Evolutionary conservation across 2,797 vertebrate species (phyloP).

Genomic region (Nannoperca obscura): DNA sequence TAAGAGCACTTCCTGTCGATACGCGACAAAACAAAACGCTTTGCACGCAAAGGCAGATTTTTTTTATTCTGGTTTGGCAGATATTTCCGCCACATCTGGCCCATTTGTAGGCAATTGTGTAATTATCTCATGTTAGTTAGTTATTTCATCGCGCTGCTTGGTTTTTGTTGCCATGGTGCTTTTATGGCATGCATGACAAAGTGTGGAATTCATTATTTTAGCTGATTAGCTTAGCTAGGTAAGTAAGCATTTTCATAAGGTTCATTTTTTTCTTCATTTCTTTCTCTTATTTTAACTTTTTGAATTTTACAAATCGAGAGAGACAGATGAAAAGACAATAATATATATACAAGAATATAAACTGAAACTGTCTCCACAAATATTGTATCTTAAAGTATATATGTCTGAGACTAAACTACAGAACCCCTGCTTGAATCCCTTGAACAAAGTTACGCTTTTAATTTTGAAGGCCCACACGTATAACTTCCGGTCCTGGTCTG

Average conservation of each 20-base stretch:
- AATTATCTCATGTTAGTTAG: not conserved
- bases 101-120: not conserved
- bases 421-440: not conserved
- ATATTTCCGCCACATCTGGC: not conserved
- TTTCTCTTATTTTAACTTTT: too few species aligned
- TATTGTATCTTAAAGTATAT: not conserved
- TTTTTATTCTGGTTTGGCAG: not conserved
- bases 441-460: conserved; percentile 35
- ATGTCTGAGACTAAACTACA: not conserved
- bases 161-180: not conserved
- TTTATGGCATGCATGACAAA: not conserved
- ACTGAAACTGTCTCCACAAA: not conserved
- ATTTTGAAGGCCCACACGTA: conserved; percentile 11
- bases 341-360: not conserved
- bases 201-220: not conserved
- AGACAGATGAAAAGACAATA: not conserved
- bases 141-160: not conserved
- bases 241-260: too few species aligned
- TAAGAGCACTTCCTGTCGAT: conserved; percentile 5
- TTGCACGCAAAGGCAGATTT: rapidly evolving
- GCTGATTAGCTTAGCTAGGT: not conserved
- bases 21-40: conserved; percentile 48
- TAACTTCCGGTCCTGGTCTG: conserved; percentile 11
- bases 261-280: too few species aligned
- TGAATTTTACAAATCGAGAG: too few species aligned